Percentiles rank a stretch among this genome's conserved stretches.
phyloP scores from a whole-genome alignment of 2,113 vertebrate genomes.

The Tragelaphus scriptus region DNA sequence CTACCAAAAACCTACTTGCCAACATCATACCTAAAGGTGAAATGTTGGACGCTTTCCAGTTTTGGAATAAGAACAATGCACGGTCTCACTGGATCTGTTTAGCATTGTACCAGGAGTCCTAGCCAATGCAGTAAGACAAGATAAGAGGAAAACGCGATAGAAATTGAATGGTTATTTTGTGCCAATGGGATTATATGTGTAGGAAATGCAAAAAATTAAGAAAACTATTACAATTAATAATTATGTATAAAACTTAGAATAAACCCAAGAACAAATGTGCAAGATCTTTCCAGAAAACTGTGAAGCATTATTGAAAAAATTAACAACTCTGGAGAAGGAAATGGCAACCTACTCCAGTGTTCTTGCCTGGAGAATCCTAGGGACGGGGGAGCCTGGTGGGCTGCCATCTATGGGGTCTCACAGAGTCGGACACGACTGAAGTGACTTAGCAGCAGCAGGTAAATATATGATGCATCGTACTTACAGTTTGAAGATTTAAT shows the following conservation, averaged over 20 bases:
- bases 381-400: too few species aligned
- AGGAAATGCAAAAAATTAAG: neutral
- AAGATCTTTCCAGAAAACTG: neutral
- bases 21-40: neutral
- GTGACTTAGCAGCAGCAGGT: neutral
- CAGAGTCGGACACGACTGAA: too few species aligned
- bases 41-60: neutral
- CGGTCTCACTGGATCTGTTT: neutral
- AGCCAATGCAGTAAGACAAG: neutral
- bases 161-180: neutral
- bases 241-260: neutral
- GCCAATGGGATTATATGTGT: neutral
- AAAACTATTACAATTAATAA: slow-evolving; percentile 2
- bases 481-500: neutral
- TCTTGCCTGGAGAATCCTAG: too few species aligned
- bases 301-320: neutral
- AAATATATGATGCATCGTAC: neutral
- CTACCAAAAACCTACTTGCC: neutral
- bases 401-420: too few species aligned
- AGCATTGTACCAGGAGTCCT: neutral
- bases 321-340: neutral
- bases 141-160: neutral
- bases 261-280: neutral
- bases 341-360: too few species aligned
- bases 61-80: neutral